Conservation (phyloP, 2,113 vertebrate genomes). For the Nematolebias whitei region DNA sequence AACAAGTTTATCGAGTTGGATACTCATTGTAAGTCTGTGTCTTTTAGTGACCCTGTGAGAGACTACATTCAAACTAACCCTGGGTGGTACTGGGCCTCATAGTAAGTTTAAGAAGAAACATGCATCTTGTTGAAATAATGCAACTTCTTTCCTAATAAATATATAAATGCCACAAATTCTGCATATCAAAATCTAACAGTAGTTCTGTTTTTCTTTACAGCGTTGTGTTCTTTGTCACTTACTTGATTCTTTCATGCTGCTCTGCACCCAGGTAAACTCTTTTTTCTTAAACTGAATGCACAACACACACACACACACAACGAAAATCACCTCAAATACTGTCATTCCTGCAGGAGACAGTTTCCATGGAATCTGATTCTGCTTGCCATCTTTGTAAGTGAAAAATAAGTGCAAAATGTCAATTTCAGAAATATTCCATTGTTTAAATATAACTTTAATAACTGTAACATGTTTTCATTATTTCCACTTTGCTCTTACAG, state of each 20-base stretch:
- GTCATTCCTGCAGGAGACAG: constrained; percentile 80
- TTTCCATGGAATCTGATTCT: constrained; percentile 96
- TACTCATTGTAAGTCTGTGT: constrained; percentile 7
- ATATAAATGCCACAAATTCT: background rate
- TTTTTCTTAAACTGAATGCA: background rate
- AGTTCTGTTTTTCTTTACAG: constrained; percentile 67
- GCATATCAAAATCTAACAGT: background rate
- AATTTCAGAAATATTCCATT: background rate
- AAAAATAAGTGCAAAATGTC: background rate
- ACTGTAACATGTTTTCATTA: constrained; percentile 1
- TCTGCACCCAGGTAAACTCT: constrained; percentile 84
- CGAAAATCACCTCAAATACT: background rate
- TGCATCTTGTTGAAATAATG: background rate
- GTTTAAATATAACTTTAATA: accelerated
- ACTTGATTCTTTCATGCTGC: constrained; percentile 91
- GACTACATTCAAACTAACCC: constrained; percentile 88
- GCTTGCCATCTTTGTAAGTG: constrained; percentile 91
- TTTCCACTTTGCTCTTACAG: constrained; percentile 70
- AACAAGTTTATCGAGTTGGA: background rate
- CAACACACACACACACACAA: background rate
- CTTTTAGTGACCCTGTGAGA: constrained; percentile 85
- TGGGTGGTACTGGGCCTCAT: constrained; percentile 95
- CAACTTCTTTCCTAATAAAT: background rate
- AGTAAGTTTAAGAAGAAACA: constrained; percentile 82
- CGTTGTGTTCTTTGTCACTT: constrained; percentile 92